Evolutionary conservation across 1,140 invertebrate genomes (phyloP), one percentile per base, ranked within the genome.

Genomic region (Riptortus pedestris): DNA sequence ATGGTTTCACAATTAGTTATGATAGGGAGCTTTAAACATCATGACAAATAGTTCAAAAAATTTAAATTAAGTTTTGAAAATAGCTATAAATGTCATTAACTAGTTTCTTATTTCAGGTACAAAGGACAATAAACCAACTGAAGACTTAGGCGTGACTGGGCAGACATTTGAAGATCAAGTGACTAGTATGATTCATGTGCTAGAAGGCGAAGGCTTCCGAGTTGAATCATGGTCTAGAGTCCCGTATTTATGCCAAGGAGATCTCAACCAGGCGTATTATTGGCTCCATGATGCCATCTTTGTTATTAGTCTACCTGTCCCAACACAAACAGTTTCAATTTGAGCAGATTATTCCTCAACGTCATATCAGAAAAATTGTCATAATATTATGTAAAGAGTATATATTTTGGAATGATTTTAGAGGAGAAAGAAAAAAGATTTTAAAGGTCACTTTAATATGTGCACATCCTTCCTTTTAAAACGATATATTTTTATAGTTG

Each of bases 201-300:
- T 88, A 60, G 75, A 75, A 43, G 86, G 87, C 1, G 43, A 61
- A 59, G 88, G 88, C 0, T 87, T 91, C 71, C 76, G 83, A 65
- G 77, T 96, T 7, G 74, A 83, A 0, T 76, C 78, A 2, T 96
- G 93, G 88, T 83, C 88, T 11, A 80, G 87, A 71, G 77, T 95
- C 20, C 93, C 93, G 2, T 97, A 97, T 76, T 76, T 97, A 11
- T 96, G 92, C 76, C 92, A 97, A 76, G 93, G 94, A 0, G 92
- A 96, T 74, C 76, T 96, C n/a, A 80, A 85, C 22, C 88, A 93
- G 72, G 85, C 90, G 0, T 96, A 88, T 74, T 96, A 95, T 76
- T 90, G 89, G 79, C 78, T 97, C 9, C 82, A 90, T 69, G 93
- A 97, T 77, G 87, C 85, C 16, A 74, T 97, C 0, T 92, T 96